Evolutionary conservation across 2,888 invertebrate genomes (phyloP).

Genomic region (Odontomyia ornata): DNA sequence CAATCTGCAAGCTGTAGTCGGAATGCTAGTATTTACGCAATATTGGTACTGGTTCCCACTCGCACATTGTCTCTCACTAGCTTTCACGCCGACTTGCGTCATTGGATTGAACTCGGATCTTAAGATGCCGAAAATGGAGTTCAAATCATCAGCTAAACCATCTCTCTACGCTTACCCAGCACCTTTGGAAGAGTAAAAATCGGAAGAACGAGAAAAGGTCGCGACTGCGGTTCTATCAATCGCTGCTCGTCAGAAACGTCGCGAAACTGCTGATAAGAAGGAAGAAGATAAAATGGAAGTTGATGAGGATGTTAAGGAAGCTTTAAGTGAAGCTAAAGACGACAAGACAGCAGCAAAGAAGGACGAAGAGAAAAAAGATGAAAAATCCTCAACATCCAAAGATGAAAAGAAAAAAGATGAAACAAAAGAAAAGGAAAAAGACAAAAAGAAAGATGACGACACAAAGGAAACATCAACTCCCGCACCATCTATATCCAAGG

Average conservation of each 20-base stretch:
- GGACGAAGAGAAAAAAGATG: slow-evolving; percentile 58
- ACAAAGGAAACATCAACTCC: slow-evolving; percentile 58
- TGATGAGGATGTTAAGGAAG: slow-evolving; percentile 69
- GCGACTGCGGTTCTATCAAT: slow-evolving; percentile 97
- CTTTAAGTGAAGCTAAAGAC: slow-evolving; percentile 65
- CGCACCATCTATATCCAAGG: slow-evolving; percentile 55
- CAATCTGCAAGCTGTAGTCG: slow-evolving; percentile 96
- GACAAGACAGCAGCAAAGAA: slow-evolving; percentile 58
- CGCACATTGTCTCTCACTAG: slow-evolving; percentile 92
- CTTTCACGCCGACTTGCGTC: slow-evolving; percentile 95
- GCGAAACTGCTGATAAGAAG: slow-evolving; percentile 74
- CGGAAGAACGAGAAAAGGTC: slow-evolving; percentile 96
- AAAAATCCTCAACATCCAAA: slow-evolving; percentile 59
- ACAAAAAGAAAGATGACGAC: slow-evolving; percentile 66
- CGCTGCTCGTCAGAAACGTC: slow-evolving; percentile 89
- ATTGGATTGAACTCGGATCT: slow-evolving; percentile 94
- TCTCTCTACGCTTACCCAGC: slow-evolving; percentile 97
- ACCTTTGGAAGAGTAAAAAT: slow-evolving; percentile 96
- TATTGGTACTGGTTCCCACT: slow-evolving; percentile 99
- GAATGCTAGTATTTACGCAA: slow-evolving; percentile 96
- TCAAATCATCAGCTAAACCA: slow-evolving; percentile 92
- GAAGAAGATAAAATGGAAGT: slow-evolving; percentile 89
- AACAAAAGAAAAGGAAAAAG: slow-evolving; percentile 63
- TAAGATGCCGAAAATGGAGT: slow-evolving; percentile 91
- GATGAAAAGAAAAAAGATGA: slow-evolving; percentile 61